Conservation (phyloP, 1,140 invertebrate genomes). For the Ladona fulva region DNA sequence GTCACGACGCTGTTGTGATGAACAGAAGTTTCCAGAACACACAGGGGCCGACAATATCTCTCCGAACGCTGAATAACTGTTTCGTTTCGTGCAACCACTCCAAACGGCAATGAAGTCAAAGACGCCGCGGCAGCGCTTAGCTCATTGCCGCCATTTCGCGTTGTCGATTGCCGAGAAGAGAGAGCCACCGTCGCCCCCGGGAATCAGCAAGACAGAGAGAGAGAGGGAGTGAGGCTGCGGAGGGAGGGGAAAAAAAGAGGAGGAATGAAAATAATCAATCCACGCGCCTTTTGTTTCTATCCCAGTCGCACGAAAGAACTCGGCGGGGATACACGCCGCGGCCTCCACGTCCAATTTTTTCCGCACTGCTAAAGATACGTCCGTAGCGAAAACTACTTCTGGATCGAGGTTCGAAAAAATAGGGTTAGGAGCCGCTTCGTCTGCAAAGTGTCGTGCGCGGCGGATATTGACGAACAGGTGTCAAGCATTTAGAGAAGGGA, state of each 20-base stretch:
- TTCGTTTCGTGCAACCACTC: too few relatives aligned
- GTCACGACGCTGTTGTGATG: too few relatives aligned
- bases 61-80: too few relatives aligned
- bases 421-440: too few relatives aligned
- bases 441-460: too few relatives aligned
- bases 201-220: not conserved
- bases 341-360: not conserved
- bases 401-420: too few relatives aligned
- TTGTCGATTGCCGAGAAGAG: not conserved
- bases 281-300: not conserved
- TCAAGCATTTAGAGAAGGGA: too few relatives aligned
- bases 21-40: too few relatives aligned
- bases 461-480: too few relatives aligned
- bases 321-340: not conserved
- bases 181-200: not conserved
- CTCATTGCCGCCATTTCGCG: not conserved
- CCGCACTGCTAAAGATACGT: not conserved
- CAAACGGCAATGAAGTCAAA: not conserved
- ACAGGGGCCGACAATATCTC: too few relatives aligned
- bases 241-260: not conserved
- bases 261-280: not conserved
- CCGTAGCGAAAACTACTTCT: too few relatives aligned
- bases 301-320: conserved; percentile 2
- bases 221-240: too few relatives aligned
- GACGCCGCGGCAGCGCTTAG: not conserved